Evolutionary conservation across 2,797 vertebrate genomes (phyloP), one percentile per base, ranked within the genome.

Genomic region (Mionectes olivaceus): DNA sequence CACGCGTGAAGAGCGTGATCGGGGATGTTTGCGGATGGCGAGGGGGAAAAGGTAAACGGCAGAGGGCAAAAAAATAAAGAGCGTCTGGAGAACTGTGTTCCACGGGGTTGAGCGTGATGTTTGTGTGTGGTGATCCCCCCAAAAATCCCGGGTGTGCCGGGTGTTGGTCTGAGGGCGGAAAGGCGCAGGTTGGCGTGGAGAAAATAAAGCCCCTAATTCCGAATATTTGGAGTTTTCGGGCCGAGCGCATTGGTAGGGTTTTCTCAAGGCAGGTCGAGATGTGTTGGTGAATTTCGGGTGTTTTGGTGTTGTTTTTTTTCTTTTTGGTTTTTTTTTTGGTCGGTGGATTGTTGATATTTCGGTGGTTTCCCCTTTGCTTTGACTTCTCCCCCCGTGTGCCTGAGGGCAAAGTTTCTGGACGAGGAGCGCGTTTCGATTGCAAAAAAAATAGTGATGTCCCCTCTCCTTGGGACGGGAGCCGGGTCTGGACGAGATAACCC

Each of bases 111-210:
- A 1, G 18, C 2, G 19, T 4, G 73, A 25, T 16, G 3, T 60
- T 56, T 13, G 43, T 1, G 81, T 5, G 60, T 10, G 2, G 13
- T 1, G 70, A 1, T 2, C 2, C 1, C 30, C 8, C 15, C 1
- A 24, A 46, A 57, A 6, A 1, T 2, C 17, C 44, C 8, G 6
- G 13, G 15, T 1, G 32, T 30, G 1, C 10, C 1, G n/a, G 49
- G 44, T 7, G 46, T 3, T 19, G 78, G 63, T 28, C 5, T 3
- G 4, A 6, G 12, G 3, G 21, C 37, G 71, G 9, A 22, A n/a
- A 81, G 17, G 32, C 8, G 12, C 69, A n/a, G 85, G 37, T 75
- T 41, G 86, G 18, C 2, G n/a, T 14, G 41, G 76, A 64, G 88
- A 16, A 56, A 57, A 74, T 19, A 5, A 74, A 83, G 76, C 2